Evolutionary conservation across 2,113 vertebrate genomes (phyloP).

Genomic region (Barnardius zonarius): DNA sequence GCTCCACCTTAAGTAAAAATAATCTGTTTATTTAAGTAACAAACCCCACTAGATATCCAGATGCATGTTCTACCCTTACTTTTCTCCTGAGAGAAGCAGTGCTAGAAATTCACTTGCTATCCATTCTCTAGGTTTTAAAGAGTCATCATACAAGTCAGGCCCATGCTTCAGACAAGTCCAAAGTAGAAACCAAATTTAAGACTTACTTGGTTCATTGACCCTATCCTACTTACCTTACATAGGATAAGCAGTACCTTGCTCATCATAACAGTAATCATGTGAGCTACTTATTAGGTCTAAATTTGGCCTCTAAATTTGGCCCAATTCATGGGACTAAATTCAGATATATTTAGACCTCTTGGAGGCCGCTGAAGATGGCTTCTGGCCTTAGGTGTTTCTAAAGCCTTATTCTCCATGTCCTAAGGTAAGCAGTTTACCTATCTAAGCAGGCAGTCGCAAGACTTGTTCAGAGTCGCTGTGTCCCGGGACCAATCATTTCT

Average conservation of each 20-base stretch:
- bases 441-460: neutral
- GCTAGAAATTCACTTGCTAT: neutral
- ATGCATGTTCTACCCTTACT: neutral
- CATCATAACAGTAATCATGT: neutral
- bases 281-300: neutral
- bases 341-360: neutral
- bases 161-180: neutral
- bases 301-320: neutral
- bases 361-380: neutral
- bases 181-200: neutral
- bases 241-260: neutral
- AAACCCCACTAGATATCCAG: neutral
- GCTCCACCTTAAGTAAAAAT: neutral
- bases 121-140: neutral
- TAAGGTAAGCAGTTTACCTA: neutral
- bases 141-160: neutral
- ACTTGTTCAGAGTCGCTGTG: neutral
- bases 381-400: neutral
- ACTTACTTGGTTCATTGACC: neutral
- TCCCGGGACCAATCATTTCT: neutral
- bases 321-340: neutral
- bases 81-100: neutral
- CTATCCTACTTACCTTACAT: neutral
- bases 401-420: neutral
- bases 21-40: neutral